Evolutionary conservation across 1,140 invertebrate genomes (phyloP).

Genomic region (Formica selysi): DNA sequence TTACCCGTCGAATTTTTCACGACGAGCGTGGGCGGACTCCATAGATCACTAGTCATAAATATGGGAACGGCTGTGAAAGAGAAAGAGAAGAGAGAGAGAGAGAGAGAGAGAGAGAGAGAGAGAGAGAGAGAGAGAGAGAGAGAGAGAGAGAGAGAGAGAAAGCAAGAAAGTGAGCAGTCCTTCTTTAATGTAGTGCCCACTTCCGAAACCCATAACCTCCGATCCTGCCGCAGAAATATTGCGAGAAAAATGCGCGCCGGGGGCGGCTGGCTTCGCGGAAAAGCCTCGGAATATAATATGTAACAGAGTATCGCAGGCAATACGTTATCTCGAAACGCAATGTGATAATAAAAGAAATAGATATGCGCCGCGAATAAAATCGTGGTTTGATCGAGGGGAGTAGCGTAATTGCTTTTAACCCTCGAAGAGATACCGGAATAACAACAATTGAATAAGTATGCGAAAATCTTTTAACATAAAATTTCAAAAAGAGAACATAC

Average conservation of each 20-base stretch:
- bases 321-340: slow-evolving; percentile 71
- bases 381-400: not conserved
- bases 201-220: slow-evolving; percentile 74
- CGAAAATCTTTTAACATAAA: not conserved
- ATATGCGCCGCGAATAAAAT: slow-evolving; percentile 54
- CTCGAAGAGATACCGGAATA: not conserved
- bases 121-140: slow-evolving; percentile 10
- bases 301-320: slow-evolving; percentile 65
- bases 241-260: slow-evolving; percentile 68
- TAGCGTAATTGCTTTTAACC: slow-evolving; percentile 4
- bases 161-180: slow-evolving; percentile 43
- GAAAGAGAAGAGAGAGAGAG: not conserved
- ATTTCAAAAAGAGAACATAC: not conserved
- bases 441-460: slow-evolving; percentile 11
- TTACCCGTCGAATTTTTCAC: slow-evolving; percentile 73
- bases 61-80: slow-evolving; percentile 45
- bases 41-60: slow-evolving; percentile 73
- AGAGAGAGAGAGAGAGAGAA: not conserved
- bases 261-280: slow-evolving; percentile 37
- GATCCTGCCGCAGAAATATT: slow-evolving; percentile 69
- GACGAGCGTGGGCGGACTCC: slow-evolving; percentile 62
- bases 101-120: slow-evolving; percentile 1
- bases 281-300: slow-evolving; percentile 63
- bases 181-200: slow-evolving; percentile 73
- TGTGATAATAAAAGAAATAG: slow-evolving; percentile 62